Evolutionary conservation across 2,888 invertebrate species (phyloP), one percentile per base, ranked within the genome.

Genomic region (Aporophyla lueneburgensis): DNA sequence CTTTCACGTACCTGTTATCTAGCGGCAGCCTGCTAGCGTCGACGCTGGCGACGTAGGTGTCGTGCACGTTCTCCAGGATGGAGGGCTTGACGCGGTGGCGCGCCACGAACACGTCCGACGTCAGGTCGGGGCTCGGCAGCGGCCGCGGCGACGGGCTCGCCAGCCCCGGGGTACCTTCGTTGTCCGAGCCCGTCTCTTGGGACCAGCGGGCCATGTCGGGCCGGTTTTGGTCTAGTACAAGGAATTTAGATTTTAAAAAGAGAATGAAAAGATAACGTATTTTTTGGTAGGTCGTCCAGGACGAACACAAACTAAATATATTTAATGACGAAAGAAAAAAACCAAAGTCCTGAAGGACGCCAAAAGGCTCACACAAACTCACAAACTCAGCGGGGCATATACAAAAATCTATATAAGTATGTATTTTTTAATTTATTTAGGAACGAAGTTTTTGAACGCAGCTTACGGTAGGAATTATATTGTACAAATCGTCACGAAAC

Each of bases 71-170:
- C 89, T 97, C 97, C 71, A 95, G 83, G 63, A 97, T 96, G 7
- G 97, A 97, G 0, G 97, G 97, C 79, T 97, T 96, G 91, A 96
- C 94, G 66, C 97, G 95, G 76, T 97, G 97, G 53, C 97, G 93
- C 84, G 96, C 94, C 67, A 97, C 93, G 90, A 97, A 97, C 80
- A 97, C 97, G 89, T 98, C 98, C 0, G 97, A 97, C 0, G 98
- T 98, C 71, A 98, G 97, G 90, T 98, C 98, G 0, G 98, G 98
- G 94, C 98, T 97, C n/a, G 98, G 98, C 88, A 98, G 98, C 0
- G 98, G 98, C 96, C 97, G 92, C 92, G 97, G 94, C 78, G 97
- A 93, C 74, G 94, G 92, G 70, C 97, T 92, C 86, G 96, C 93
- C 74, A 89, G 91, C 5, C 88, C 81, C 78, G 89, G 87, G 65